Base-by-base conservation (phyloP, 1,140 invertebrate genomes). In the Wiebesia pumilae region DNA sequence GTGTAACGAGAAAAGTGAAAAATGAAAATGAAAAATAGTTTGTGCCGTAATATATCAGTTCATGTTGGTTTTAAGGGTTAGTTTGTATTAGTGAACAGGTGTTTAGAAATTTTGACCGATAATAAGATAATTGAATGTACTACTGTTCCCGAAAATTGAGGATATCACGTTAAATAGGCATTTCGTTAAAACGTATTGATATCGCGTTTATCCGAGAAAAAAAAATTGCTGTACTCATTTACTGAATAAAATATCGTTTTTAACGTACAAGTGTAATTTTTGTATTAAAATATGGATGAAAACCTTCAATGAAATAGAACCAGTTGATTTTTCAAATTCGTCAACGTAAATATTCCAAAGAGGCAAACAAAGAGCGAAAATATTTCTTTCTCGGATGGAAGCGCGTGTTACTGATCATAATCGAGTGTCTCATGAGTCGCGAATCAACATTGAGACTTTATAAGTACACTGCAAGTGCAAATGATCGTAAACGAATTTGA, bases 391-490 rank as follows among this genome's bases (percentile, higher is more conserved):
- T 65, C 54, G 38, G 38, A 62, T 62, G 51, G 33, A 30, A 27
- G 79, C 65, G 69, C 38, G 27, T 33, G 30, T 47, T 40, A 47
- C 71, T 51, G 54, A 84, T 84, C 73, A 40, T 21, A 47, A 78
- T 84, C 51, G 58, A 67, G 38, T 24, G n/a, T 62, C 38, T 62
- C 14, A 69, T 0, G 38, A 47, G 21, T 33, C 6, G 38, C 58
- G 24, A 62, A 27, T 27, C 58, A 62, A 62, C 24, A 3, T 62
- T 7, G 24, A 62, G 58, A 62, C 24, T 62, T 62, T 27, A 62
- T 62, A 27, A 62, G 27, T 27, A 27, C 24, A 14, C 58, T 27
- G 24, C 21, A 27, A 62, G 0, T 62, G 58, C 58, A 27, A 62
- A 62, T 27, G 24, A 24, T 27, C 6, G 21, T 3, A 51, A 62